A percentile compares a stretch with the other conserved stretches of the same genome.
These are phyloP conservation scores for Poecilia velifera DNA, from an alignment of 2,797 vertebrate species.

Conservation along the genomic window DNA sequence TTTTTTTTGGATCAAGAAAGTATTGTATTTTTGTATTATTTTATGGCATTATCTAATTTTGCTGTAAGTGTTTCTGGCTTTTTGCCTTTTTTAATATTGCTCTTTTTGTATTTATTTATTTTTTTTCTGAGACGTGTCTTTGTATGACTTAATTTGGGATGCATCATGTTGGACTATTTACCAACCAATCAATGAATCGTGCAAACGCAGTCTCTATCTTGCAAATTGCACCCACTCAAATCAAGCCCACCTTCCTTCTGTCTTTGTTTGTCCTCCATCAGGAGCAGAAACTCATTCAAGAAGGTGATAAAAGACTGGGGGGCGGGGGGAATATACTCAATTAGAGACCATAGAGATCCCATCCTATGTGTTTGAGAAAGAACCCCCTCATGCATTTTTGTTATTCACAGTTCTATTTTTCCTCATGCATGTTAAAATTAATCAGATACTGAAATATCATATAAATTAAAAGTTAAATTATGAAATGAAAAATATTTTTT, in stretches of 20 bases:
- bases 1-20: background rate
- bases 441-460: constrained; percentile 36
- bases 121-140: constrained; percentile 20
- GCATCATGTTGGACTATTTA: constrained; percentile 57
- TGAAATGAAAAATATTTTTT: background rate
- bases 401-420: constrained; percentile 14
- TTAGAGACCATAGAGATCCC: constrained; percentile 53
- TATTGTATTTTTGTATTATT: background rate
- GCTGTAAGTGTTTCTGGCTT: background rate
- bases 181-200: constrained; percentile 70
- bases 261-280: constrained; percentile 63
- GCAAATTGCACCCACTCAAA: constrained; percentile 69
- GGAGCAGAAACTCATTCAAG: constrained; percentile 47
- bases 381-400: background rate
- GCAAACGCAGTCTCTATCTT: constrained; percentile 64
- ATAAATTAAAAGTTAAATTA: constrained; percentile 14
- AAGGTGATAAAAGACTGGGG: constrained; percentile 49
- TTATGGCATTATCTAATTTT: constrained; percentile 25
- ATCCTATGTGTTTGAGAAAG: constrained; percentile 21
- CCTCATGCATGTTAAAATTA: constrained; percentile 24
- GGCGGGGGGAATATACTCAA: constrained; percentile 37
- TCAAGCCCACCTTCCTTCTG: constrained; percentile 61
- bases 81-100: background rate
- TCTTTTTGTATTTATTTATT: background rate
- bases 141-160: constrained; percentile 58